Percentiles rank a stretch among this genome's conserved stretches.
Evolutionary conservation across 2,888 invertebrate species (phyloP).

Genomic region (Calliphora vomitoria): DNA sequence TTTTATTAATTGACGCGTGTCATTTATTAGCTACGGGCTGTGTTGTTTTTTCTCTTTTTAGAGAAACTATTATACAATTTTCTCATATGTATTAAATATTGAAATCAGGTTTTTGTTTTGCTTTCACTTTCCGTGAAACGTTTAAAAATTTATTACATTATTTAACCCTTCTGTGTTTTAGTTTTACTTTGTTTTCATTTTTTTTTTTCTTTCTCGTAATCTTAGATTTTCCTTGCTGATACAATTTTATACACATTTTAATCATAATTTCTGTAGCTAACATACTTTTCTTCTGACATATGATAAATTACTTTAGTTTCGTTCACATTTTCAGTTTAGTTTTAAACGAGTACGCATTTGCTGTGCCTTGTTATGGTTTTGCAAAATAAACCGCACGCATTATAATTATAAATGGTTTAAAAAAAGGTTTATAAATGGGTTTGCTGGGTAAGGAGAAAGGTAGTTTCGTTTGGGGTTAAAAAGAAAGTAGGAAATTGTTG

Average conservation of each 20-base stretch:
- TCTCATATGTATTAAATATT: neutral
- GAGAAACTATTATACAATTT: slow-evolving; percentile 16
- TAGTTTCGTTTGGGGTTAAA: too few relatives aligned
- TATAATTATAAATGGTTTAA: slow-evolving; percentile 53
- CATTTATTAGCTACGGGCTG: slow-evolving; percentile 58
- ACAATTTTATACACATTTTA: slow-evolving; percentile 22
- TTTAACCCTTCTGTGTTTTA: slow-evolving; percentile 50
- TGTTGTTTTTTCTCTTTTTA: neutral
- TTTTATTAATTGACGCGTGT: slow-evolving; percentile 70
- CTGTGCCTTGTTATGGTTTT: neutral
- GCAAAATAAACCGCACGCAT: slow-evolving; percentile 47
- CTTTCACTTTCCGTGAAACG: slow-evolving; percentile 30
- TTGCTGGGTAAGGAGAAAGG: neutral
- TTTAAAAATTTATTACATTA: slow-evolving; percentile 9
- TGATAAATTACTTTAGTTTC: slow-evolving; percentile 65
- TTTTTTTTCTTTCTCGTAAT: neutral
- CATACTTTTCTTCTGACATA: slow-evolving; percentile 47
- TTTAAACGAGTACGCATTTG: neutral
- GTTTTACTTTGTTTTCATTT: neutral
- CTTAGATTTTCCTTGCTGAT: slow-evolving; percentile 23
- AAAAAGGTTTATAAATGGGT: slow-evolving; percentile 54
- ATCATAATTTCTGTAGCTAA: slow-evolving; percentile 31
- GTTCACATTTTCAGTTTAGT: slow-evolving; percentile 27
- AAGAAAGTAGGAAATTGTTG: too few relatives aligned
- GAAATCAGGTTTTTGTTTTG: slow-evolving; percentile 14